phyloP scores from a whole-genome alignment of 2,888 invertebrate species.

The Cyclophora albipunctata region DNA sequence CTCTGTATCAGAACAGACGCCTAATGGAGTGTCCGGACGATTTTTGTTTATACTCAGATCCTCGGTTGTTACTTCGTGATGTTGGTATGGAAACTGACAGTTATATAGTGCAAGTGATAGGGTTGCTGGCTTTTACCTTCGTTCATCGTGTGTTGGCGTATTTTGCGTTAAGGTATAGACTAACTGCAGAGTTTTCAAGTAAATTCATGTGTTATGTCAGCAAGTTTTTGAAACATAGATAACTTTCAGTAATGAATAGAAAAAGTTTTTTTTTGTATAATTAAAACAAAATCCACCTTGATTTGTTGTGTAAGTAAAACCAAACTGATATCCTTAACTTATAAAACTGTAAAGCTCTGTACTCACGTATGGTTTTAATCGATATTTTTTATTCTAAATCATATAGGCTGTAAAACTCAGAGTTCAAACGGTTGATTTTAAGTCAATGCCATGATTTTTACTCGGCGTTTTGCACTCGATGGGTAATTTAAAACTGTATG shows the following conservation, averaged over 20 bases:
- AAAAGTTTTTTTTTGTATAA: neutral
- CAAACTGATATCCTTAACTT: too few relatives aligned
- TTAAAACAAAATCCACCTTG: neutral
- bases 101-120: constrained; percentile 73
- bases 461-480: too few relatives aligned
- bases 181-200: constrained; percentile 72
- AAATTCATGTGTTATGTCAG: constrained; percentile 71
- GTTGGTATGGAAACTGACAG: constrained; percentile 74
- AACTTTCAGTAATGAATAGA: constrained; percentile 17
- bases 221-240: constrained; percentile 71
- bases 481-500: too few relatives aligned
- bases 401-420: too few relatives aligned
- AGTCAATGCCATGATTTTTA: too few relatives aligned
- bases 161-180: constrained; percentile 73
- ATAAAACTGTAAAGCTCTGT: too few relatives aligned
- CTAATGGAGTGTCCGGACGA: constrained; percentile 76
- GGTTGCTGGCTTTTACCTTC: constrained; percentile 73
- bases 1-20: constrained; percentile 77
- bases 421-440: too few relatives aligned
- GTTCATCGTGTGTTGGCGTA: constrained; percentile 72
- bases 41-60: constrained; percentile 75
- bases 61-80: constrained; percentile 77
- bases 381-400: too few relatives aligned
- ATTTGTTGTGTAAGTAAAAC: constrained; percentile 16
- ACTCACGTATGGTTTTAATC: too few relatives aligned